These are phyloP conservation scores for Myripristis murdjan DNA, from an alignment of 2,797 vertebrate genomes.

Conservation along the genomic window DNA sequence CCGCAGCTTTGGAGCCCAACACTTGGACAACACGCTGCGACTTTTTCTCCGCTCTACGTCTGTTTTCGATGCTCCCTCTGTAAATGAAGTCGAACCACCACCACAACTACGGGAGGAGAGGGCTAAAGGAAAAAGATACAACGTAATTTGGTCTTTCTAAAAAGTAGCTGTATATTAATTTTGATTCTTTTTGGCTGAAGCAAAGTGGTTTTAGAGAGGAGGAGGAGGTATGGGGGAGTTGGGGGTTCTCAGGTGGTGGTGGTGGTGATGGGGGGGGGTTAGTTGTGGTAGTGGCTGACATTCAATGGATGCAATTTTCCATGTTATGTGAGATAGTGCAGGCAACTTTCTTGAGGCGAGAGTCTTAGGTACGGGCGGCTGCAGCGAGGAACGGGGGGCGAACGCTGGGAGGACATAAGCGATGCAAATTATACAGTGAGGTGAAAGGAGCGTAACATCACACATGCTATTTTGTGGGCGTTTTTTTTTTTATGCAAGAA, in stretches of 20 bases:
- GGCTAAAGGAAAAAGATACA: conserved; percentile 75
- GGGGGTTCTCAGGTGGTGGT: background rate
- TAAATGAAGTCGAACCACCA: conserved; percentile 28
- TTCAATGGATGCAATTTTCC: too few relatives aligned
- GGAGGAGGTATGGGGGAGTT: background rate
- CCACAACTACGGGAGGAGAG: conserved; percentile 70
- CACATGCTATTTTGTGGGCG: too few relatives aligned
- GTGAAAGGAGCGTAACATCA: too few relatives aligned
- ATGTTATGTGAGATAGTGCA: too few relatives aligned
- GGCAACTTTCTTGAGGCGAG: background rate
- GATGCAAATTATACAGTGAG: too few relatives aligned
- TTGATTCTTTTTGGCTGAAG: conserved; percentile 82
- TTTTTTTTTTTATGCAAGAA: too few relatives aligned
- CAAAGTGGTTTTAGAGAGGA: conserved; percentile 76
- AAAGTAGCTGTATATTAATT: conserved; percentile 87
- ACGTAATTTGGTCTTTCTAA: conserved; percentile 87
- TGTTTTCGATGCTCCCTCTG: conserved; percentile 2
- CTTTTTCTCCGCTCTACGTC: background rate
- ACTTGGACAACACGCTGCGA: too few relatives aligned
- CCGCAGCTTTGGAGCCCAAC: background rate
- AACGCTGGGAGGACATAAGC: too few relatives aligned
- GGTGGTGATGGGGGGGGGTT: conserved; percentile 16
- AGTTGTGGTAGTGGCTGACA: conserved; percentile 57
- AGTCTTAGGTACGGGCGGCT: too few relatives aligned
- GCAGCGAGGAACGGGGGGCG: too few relatives aligned